A percentile compares a stretch with the other conserved stretches of the same genome.
Evolutionary conservation across 2,797 vertebrate genomes (phyloP).

Genomic region (Paedocypris micromegethes): DNA sequence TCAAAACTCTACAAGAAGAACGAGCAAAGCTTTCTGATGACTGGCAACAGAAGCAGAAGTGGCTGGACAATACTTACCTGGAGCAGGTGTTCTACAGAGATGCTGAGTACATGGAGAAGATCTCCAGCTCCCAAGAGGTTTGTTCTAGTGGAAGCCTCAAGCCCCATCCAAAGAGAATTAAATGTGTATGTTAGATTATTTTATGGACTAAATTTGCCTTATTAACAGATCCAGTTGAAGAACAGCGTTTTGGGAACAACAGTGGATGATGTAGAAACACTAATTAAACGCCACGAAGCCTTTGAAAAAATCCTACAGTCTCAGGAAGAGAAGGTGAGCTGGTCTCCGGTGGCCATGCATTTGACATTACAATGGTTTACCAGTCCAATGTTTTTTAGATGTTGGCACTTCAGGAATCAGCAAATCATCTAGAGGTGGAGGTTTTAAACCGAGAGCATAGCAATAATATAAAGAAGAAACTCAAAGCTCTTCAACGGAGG

Average conservation of each 20-base stretch:
- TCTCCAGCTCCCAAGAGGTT: conserved; percentile 78
- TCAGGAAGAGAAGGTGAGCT: conserved; percentile 82
- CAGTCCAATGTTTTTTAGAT: conserved; percentile 58
- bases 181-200: background rate
- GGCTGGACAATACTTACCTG: conserved; percentile 67
- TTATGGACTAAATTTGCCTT: background rate
- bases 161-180: background rate
- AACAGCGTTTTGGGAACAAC: conserved; percentile 72
- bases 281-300: conserved; percentile 78
- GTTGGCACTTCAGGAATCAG: conserved; percentile 69
- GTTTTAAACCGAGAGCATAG: conserved; percentile 57
- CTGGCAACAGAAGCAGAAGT: conserved; percentile 73
- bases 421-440: conserved; percentile 57
- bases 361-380: background rate
- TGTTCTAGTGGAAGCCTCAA: conserved; percentile 5
- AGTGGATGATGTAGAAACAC: conserved; percentile 74
- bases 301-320: conserved; percentile 82
- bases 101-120: conserved; percentile 68
- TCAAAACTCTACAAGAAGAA: conserved; percentile 63
- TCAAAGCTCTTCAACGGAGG: conserved; percentile 58
- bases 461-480: conserved; percentile 56
- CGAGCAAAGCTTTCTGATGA: conserved; percentile 64
- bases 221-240: conserved; percentile 73
- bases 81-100: conserved; percentile 83
- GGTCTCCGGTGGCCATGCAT: background rate